A percentile compares a stretch with the other conserved stretches of the same genome.
Evolutionary conservation across 2,888 invertebrate species (phyloP).

Genomic region (Ferdinandea cuprea): DNA sequence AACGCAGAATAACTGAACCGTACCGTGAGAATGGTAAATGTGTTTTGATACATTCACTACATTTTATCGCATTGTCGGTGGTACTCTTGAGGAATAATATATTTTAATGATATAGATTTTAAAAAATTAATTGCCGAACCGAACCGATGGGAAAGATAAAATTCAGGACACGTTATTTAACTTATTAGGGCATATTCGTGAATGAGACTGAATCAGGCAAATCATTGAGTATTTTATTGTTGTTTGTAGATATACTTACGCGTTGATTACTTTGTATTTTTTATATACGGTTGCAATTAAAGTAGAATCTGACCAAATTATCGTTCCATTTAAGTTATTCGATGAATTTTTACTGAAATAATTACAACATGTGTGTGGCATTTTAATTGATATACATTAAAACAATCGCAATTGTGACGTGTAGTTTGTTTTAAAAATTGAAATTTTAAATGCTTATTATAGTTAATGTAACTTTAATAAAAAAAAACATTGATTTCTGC

Average conservation of each 20-base stretch:
- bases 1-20: constrained; percentile 19
- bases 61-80: constrained; percentile 2
- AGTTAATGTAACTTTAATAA: too few relatives aligned
- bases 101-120: constrained; percentile 24
- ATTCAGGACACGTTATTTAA: constrained; percentile 59
- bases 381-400: constrained; percentile 28
- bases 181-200: constrained; percentile 57
- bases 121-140: constrained; percentile 14
- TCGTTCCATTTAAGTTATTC: constrained; percentile 9
- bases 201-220: neutral
- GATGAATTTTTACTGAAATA: neutral
- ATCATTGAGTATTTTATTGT: neutral
- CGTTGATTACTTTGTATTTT: constrained; percentile 18
- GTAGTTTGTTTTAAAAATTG: too few relatives aligned
- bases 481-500: too few relatives aligned
- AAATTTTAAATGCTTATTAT: too few relatives aligned
- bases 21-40: constrained; percentile 19
- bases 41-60: neutral
- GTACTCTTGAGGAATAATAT: neutral
- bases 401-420: too few relatives aligned
- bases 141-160: constrained; percentile 14
- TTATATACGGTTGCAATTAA: neutral
- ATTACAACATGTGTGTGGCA: neutral
- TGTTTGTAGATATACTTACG: too few relatives aligned
- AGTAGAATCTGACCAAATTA: neutral